Evolutionary conservation across 2,888 invertebrate genomes (phyloP).

Genomic region (Julus scandinavius): DNA sequence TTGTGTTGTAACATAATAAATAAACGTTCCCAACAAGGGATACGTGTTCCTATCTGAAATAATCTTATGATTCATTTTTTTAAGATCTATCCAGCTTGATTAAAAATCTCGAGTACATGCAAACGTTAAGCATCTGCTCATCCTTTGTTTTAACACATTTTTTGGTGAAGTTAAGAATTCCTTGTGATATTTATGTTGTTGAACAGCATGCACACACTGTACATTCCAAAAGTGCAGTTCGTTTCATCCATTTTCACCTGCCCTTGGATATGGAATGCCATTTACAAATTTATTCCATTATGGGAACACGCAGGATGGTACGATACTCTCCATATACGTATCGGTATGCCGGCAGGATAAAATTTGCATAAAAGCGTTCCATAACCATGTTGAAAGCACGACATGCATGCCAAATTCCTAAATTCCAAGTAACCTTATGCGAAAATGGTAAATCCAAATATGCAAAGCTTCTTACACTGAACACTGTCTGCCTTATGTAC

Average conservation of each 20-base stretch:
- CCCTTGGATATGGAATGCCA: slow-evolving; percentile 24
- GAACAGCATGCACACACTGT: background rate
- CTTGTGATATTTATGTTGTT: background rate
- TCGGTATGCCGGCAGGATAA: background rate
- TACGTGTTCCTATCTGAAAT: too few relatives aligned
- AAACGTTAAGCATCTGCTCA: background rate
- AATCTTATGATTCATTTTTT: too few relatives aligned
- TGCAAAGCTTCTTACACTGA: background rate
- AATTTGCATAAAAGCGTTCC: slow-evolving; percentile 33
- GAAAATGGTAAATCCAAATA: background rate
- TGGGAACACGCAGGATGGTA: background rate
- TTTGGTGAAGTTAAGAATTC: background rate
- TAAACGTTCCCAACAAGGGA: too few relatives aligned
- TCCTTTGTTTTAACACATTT: background rate
- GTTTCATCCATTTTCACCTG: slow-evolving; percentile 23
- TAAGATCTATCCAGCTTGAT: background rate
- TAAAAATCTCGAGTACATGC: background rate
- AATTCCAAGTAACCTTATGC: background rate
- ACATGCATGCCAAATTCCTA: background rate
- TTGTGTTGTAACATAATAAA: too few relatives aligned
- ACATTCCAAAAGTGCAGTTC: background rate
- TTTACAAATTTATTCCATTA: slow-evolving; percentile 35
- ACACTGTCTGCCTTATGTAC: background rate
- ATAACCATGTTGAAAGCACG: background rate
- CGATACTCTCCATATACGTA: background rate